These are phyloP conservation scores for Candoia aspera DNA, from an alignment of 2,113 vertebrate genomes.

Conservation along the genomic window DNA sequence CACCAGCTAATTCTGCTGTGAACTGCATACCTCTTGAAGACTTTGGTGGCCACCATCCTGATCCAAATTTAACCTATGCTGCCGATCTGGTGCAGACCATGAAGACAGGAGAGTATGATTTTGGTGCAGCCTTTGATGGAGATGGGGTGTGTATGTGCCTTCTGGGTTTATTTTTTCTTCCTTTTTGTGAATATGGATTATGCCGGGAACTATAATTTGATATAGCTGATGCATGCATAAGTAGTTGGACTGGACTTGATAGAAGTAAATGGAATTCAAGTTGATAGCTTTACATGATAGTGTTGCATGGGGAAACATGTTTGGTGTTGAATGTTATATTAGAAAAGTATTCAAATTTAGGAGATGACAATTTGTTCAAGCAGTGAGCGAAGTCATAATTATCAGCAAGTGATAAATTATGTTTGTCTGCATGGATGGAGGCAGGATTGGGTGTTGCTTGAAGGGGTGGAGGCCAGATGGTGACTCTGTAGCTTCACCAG, in stretches of 20 bases:
- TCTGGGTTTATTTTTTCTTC: not conserved
- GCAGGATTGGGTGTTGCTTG: not conserved
- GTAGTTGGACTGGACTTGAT: not conserved
- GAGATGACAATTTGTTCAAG: not conserved
- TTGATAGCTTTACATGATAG: not conserved
- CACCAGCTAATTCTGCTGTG: constrained; percentile 90
- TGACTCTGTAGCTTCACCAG: not conserved
- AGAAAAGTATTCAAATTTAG: not conserved
- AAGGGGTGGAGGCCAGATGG: not conserved
- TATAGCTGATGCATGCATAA: not conserved
- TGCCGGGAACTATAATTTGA: not conserved
- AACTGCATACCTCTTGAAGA: constrained; percentile 93
- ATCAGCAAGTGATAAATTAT: not conserved
- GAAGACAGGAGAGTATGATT: constrained; percentile 94
- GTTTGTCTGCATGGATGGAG: not conserved
- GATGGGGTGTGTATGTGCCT: constrained; percentile 83
- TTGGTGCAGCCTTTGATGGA: constrained; percentile 97
- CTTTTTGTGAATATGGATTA: not conserved
- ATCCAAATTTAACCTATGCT: constrained; percentile 96
- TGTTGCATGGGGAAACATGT: not conserved
- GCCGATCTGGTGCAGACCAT: constrained; percentile 94
- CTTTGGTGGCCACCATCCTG: constrained; percentile 97
- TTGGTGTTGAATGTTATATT: not conserved
- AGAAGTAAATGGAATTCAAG: not conserved
- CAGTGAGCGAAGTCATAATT: not conserved